Conservation (phyloP, 1,140 invertebrate genomes). For the Orius laevigatus region DNA sequence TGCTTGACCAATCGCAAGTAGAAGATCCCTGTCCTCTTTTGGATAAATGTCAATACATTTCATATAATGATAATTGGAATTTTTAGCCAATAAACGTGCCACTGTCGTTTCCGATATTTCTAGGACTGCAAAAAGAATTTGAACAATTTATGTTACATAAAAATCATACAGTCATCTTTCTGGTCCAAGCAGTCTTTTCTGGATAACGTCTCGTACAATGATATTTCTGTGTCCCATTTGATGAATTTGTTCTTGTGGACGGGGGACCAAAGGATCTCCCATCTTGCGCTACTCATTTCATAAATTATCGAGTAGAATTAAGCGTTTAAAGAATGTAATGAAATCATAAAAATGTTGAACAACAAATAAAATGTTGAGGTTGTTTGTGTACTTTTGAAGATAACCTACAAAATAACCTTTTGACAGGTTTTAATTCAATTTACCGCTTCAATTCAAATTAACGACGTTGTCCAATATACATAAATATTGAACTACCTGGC, state of each 20-base stretch:
- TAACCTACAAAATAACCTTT: too few species aligned
- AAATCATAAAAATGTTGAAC: too few species aligned
- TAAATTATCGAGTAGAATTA: too few species aligned
- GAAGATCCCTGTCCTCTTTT: slow-evolving; percentile 47
- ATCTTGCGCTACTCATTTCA: slow-evolving; percentile 33
- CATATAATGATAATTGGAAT: slow-evolving; percentile 45
- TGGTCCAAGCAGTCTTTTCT: slow-evolving; percentile 32
- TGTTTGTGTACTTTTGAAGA: too few species aligned
- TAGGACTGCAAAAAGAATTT: slow-evolving; percentile 33
- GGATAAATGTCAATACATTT: slow-evolving; percentile 68
- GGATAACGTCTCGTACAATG: slow-evolving; percentile 56
- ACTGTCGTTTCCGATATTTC: slow-evolving; percentile 46
- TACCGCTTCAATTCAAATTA: too few species aligned
- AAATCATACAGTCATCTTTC: slow-evolving; percentile 1
- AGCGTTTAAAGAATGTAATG: too few species aligned
- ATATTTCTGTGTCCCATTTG: slow-evolving; percentile 71
- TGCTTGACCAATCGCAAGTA: slow-evolving; percentile 67
- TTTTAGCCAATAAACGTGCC: slow-evolving; percentile 47
- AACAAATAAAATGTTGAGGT: too few species aligned
- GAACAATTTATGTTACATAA: slow-evolving; percentile 7
- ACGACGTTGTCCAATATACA: too few species aligned
- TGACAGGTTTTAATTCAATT: too few species aligned
- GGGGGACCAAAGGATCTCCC: slow-evolving; percentile 69
- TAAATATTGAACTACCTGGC: too few species aligned
- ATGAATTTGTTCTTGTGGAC: slow-evolving; percentile 61